Evolutionary conservation across 2,888 invertebrate species (phyloP), one percentile per base, ranked within the genome.

Genomic region (Loripinus fragilis): DNA sequence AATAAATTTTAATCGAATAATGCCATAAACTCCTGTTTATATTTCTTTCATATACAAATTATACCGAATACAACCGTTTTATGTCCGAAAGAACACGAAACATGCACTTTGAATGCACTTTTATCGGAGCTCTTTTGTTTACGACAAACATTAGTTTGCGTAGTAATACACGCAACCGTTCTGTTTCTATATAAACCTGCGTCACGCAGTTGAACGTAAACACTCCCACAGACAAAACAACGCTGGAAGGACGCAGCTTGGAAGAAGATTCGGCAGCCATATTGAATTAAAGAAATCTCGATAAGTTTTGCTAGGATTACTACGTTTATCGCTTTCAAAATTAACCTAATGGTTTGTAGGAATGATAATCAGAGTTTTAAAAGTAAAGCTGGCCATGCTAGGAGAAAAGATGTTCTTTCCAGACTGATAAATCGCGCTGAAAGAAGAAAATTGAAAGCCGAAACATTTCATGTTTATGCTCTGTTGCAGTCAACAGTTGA

Each of bases 401-500:
- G 25, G 33, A 60, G 60, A 10, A 67, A 67, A 41, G 55, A 33
- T 25, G 70, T 76, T 72, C 50, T 81, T 25, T 50, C 28, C 12
- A 81, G 73, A 52, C 42, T 83, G 20, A 80, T 83, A 41, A 60
- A 23, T 55, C 79, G 79, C 67, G 82, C 79, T 5, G 72, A 80
- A 64, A 83, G 69, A 48, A 71, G 79, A 15, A 80, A 79, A 78
- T 74, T 45, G 33, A 50, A 23, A 12, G 82, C 82, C 0, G 77
- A 80, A 70, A 83, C 76, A 74, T 74, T 74, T 70, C 77, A 60
- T 77, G 60, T 83, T 65, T 83, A 83, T 65, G 82, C 82, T 23
- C 30, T 83, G 23, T 73, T 83, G 50, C 82, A 83, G 50, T 79
- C 82, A 15, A 83, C 82, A 12, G 77, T 83, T 60, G 7, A 23